Evolutionary conservation across 2,888 invertebrate species (phyloP).

Genomic region (Balanococcus diminutus): DNA sequence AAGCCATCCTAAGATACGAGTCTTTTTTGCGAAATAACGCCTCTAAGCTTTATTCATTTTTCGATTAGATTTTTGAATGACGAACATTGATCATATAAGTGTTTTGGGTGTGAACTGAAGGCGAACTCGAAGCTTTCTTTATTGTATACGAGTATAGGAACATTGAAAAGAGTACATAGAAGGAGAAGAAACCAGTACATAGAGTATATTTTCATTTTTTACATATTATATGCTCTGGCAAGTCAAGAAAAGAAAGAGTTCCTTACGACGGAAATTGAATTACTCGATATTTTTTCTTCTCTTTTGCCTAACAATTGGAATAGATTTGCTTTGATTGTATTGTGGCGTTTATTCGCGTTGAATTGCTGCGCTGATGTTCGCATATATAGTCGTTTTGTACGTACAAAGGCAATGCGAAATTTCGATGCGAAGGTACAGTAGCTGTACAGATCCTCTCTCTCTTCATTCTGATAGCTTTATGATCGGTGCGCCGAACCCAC

Average conservation of each 20-base stretch:
- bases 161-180: background rate
- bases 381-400: no score
- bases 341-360: background rate
- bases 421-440: background rate
- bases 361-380: background rate
- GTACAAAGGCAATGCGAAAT: background rate
- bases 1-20: background rate
- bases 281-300: background rate
- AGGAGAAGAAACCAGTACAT: background rate
- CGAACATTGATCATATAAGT: background rate
- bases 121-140: background rate
- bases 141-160: no score
- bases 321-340: slow-evolving; percentile 5
- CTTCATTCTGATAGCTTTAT: background rate
- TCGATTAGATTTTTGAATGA: background rate
- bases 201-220: background rate
- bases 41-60: background rate
- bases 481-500: background rate
- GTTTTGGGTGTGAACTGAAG: background rate
- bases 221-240: background rate
- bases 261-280: background rate
- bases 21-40: background rate
- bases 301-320: background rate
- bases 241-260: no score
- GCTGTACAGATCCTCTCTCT: background rate